phyloP scores from a whole-genome alignment of 2,113 vertebrate species.

The Gymnorhina tibicen region DNA sequence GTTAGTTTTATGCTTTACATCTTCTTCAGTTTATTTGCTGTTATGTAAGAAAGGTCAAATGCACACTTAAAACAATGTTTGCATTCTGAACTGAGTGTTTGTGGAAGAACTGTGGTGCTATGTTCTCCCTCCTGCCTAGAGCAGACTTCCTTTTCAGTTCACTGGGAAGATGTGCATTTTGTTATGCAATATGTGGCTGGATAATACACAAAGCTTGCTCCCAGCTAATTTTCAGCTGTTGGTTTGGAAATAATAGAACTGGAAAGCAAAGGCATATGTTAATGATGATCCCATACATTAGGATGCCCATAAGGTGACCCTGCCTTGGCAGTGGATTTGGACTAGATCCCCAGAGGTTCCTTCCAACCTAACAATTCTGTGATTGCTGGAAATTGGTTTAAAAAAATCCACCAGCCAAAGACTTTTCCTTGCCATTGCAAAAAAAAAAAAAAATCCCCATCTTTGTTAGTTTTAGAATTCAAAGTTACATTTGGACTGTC shows the following conservation, averaged over 20 bases:
- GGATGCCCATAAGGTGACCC: background rate
- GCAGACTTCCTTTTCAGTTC: background rate
- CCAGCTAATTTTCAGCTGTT: background rate
- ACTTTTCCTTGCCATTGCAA: background rate
- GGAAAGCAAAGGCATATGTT: background rate
- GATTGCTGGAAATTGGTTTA: background rate
- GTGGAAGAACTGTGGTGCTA: fast-evolving
- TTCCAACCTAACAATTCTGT: background rate
- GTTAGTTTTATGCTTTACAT: background rate
- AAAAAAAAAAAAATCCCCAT: background rate
- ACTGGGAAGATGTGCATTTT: background rate
- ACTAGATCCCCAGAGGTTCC: background rate
- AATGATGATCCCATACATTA: fast-evolving
- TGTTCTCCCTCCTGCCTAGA: background rate
- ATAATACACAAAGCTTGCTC: background rate
- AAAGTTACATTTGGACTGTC: background rate
- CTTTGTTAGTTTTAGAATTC: background rate
- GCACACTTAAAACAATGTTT: background rate
- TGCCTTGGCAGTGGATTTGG: background rate
- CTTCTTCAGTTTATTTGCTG: background rate
- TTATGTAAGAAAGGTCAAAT: background rate
- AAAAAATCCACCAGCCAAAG: background rate
- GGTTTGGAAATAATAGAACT: background rate
- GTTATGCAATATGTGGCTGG: background rate
- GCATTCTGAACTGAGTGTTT: background rate